Percentiles rank a stretch among this genome's conserved stretches.
These are phyloP conservation scores for Stichodactyla mertensii DNA, from an alignment of 64 coral and sea anemone species.

Conservation along the genomic window DNA sequence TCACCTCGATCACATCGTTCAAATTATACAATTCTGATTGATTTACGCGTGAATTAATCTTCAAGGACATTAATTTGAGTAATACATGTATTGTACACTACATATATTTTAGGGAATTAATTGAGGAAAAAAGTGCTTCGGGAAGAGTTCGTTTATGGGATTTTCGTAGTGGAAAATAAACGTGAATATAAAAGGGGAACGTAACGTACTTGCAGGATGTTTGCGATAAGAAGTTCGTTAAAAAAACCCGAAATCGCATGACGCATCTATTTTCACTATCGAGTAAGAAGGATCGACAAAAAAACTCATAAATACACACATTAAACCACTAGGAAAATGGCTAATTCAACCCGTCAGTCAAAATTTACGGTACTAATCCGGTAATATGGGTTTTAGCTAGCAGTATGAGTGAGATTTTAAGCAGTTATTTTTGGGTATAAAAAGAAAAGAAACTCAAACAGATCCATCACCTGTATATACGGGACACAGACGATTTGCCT, in stretches of 20 bases:
- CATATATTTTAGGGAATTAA: background rate
- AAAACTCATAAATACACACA: background rate
- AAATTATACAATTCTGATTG: background rate
- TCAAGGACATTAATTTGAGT: background rate
- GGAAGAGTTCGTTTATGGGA: background rate
- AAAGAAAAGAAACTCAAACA: background rate
- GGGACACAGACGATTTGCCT: constrained; percentile 20
- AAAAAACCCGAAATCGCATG: background rate
- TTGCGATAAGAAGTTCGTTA: background rate
- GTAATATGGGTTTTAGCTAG: background rate
- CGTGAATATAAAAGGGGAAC: background rate
- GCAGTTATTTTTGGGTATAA: background rate
- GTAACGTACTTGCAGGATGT: background rate
- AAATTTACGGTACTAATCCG: background rate
- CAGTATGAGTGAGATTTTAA: background rate
- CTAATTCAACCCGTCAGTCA: background rate
- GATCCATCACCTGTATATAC: constrained; percentile 31
- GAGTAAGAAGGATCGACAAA: background rate
- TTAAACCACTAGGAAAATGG: background rate
- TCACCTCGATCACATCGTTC: background rate
- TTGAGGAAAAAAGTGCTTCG: background rate
- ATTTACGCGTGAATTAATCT: background rate
- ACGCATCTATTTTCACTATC: constrained; percentile 7
- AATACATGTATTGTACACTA: too few relatives aligned
- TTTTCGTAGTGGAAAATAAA: background rate